Evolutionary conservation across 2,113 vertebrate genomes (phyloP).

Genomic region (Taxidea taxus): DNA sequence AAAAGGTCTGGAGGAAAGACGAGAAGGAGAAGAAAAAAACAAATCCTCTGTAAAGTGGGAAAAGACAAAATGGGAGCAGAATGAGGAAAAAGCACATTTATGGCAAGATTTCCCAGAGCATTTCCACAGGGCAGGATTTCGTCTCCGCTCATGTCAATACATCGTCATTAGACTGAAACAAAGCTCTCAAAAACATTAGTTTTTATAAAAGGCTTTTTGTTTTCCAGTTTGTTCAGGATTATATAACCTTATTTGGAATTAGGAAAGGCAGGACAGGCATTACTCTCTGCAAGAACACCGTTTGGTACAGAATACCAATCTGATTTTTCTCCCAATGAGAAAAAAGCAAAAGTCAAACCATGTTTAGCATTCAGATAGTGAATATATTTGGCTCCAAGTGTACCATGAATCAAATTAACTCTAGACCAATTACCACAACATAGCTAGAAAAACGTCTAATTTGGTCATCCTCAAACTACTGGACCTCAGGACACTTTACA

Average conservation of each 20-base stretch:
- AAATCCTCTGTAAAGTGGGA: not conserved
- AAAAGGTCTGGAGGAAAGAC: not conserved
- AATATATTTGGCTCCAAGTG: not conserved
- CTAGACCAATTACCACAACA: not conserved
- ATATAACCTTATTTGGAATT: not conserved
- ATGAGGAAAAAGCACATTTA: not conserved
- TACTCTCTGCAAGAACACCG: not conserved
- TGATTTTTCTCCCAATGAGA: not conserved
- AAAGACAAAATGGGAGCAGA: not conserved
- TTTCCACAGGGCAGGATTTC: not conserved
- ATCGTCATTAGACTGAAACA: not conserved
- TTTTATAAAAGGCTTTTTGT: not conserved
- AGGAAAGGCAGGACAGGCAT: constrained; percentile 15
- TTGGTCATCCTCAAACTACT: not conserved
- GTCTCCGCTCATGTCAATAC: constrained; percentile 6
- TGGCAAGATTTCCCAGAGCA: not conserved
- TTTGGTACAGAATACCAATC: not conserved
- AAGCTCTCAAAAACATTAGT: not conserved
- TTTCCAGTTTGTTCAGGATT: not conserved
- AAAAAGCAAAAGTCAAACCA: not conserved
- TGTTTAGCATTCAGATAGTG: constrained; percentile 16
- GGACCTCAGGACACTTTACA: not conserved
- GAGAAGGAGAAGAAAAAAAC: not conserved
- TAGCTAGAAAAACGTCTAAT: constrained; percentile 17
- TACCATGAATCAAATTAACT: constrained; percentile 30